A percentile compares a stretch with the other conserved stretches of the same genome.
phyloP scores from a whole-genome alignment of 2,888 invertebrate species.

The Oligia fasciuncula region DNA sequence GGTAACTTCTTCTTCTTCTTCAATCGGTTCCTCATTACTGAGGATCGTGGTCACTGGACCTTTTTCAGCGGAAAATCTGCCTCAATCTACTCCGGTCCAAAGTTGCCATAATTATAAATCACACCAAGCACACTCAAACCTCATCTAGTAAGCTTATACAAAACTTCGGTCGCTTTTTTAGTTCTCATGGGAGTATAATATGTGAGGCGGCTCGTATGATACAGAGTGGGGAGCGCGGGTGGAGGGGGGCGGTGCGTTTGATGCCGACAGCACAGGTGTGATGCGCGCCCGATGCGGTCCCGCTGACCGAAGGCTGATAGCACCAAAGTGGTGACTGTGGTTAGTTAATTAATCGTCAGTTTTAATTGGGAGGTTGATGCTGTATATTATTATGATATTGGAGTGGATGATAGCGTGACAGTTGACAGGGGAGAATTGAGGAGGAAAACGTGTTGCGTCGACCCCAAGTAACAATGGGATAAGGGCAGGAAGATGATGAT shows the following conservation, averaged over 20 bases:
- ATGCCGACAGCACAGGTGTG: conserved; percentile 86
- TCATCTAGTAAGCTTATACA: conserved; percentile 72
- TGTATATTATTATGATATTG: neutral
- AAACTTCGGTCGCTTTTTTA: conserved; percentile 71
- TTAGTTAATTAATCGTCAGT: conserved; percentile 46
- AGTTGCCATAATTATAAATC: too few relatives aligned
- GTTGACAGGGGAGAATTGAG: neutral
- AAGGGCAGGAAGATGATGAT: neutral
- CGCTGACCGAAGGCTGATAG: conserved; percentile 59
- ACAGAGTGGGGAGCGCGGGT: conserved; percentile 66
- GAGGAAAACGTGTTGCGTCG: neutral
- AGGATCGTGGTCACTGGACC: too few relatives aligned
- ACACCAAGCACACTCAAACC: conserved; percentile 50
- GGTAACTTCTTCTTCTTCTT: too few relatives aligned
- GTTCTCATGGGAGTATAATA: conserved; percentile 85
- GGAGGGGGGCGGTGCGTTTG: conserved; percentile 78
- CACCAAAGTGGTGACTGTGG: conserved; percentile 53
- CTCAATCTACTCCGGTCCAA: too few relatives aligned
- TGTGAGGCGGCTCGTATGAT: conserved; percentile 84
- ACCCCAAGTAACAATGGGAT: neutral
- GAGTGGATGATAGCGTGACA: neutral
- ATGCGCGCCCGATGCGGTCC: conserved; percentile 74
- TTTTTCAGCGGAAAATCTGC: too few relatives aligned
- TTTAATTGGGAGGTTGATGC: conserved; percentile 8
- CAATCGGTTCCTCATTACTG: too few relatives aligned